A percentile compares a stretch with the other conserved stretches of the same genome.
phyloP scores from a whole-genome alignment of 2,888 invertebrate species.

The Corythucha ciliata region DNA sequence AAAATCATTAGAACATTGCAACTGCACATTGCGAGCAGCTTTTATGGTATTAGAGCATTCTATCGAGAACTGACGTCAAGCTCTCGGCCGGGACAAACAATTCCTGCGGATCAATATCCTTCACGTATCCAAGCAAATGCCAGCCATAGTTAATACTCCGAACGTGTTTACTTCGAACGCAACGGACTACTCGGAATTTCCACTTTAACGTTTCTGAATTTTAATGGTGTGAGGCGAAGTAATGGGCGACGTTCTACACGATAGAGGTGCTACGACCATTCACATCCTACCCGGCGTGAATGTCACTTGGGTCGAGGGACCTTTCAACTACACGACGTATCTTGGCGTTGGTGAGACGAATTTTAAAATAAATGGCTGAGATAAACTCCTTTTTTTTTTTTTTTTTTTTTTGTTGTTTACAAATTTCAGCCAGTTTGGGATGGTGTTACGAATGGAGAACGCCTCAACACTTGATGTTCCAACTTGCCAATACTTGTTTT shows the following conservation, averaged over 20 bases:
- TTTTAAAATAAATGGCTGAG: too few species aligned
- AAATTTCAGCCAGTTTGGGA: slow-evolving; percentile 29
- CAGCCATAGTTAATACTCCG: background rate
- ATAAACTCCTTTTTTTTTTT: slow-evolving; percentile 11
- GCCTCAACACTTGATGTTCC: slow-evolving; percentile 62
- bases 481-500: slow-evolving; percentile 69
- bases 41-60: too few species aligned
- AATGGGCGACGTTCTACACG: slow-evolving; percentile 30
- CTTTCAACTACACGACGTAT: slow-evolving; percentile 35
- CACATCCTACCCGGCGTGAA: slow-evolving; percentile 31
- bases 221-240: background rate
- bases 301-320: slow-evolving; percentile 33
- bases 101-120: background rate
- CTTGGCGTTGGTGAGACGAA: slow-evolving; percentile 31
- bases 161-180: background rate
- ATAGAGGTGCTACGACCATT: slow-evolving; percentile 32
- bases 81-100: background rate
- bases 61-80: too few species aligned
- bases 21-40: too few species aligned
- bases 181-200: background rate
- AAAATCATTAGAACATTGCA: too few species aligned
- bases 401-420: slow-evolving; percentile 2
- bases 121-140: background rate
- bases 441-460: slow-evolving; percentile 66
- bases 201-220: background rate